A percentile compares a stretch with the other conserved stretches of the same genome.
Conservation (phyloP, 64 coral and sea anemone species). For the Trachythela sp. region DNA sequence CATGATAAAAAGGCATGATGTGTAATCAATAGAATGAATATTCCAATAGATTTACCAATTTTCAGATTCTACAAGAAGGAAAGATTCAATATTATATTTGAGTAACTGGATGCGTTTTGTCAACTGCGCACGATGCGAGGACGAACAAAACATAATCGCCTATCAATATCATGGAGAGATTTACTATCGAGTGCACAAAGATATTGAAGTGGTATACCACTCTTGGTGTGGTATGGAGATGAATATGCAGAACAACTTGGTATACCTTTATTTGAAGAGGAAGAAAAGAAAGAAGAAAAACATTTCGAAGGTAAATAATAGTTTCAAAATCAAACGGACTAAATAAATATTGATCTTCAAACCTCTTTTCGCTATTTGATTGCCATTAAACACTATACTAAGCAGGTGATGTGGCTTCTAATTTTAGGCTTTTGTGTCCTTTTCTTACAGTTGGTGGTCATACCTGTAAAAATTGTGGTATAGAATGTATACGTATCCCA, state of each 20-base stretch:
- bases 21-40: too few relatives aligned
- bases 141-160: constrained; percentile 30
- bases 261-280: not conserved
- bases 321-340: too few relatives aligned
- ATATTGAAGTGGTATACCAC: not conserved
- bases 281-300: not conserved
- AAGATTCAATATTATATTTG: not conserved
- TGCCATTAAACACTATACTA: too few relatives aligned
- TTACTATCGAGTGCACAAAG: constrained; percentile 40
- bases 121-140: constrained; percentile 33
- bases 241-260: constrained; percentile 2
- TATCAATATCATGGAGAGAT: constrained; percentile 45
- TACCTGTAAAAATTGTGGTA: not conserved
- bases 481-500: not conserved
- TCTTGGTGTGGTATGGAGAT: constrained; percentile 49
- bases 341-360: too few relatives aligned
- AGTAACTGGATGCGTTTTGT: constrained; percentile 49
- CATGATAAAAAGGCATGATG: too few relatives aligned
- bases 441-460: not conserved
- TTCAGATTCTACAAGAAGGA: constrained; percentile 19
- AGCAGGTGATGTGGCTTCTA: not conserved
- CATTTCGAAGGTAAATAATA: not conserved
- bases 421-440: not conserved
- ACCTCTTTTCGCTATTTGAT: too few relatives aligned
- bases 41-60: too few relatives aligned